Evolutionary conservation across 1,140 invertebrate species (phyloP), one percentile per base, ranked within the genome.

Genomic region (Drosophila sp.): DNA sequence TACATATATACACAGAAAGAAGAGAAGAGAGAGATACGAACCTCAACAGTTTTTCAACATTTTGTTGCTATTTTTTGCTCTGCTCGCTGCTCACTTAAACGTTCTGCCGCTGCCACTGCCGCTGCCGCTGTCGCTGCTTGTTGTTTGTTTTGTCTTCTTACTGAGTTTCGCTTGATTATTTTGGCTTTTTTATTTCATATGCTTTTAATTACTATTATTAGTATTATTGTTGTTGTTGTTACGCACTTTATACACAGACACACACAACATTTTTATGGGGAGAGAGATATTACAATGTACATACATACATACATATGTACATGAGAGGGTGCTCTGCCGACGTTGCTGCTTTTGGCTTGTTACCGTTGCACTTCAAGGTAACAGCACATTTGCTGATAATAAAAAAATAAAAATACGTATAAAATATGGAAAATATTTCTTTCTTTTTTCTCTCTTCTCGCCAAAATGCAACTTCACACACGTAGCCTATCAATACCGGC

Each of bases 1-100:
- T 17, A 61, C 57, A 65, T 35, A 62, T 38, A 75, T 54, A 65
- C 38, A 72, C 27, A 79, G 60, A 75, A 57, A 56, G 47, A 65
- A 47, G 44, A 47, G 23, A 38, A 27, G 44, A 50, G 44, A 50
- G 44, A 50, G 44, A 71, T 70, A 89, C 77, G 63, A 75, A 87
- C 84, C 80, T 87, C 80, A 87, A 80, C 76, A 87, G 80, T 84
- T 87, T 87, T 89, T 89, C 73, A 74, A 80, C 84, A 87, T 87
- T 89, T 84, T 87, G 80, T 74, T 83, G 77, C 73, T 89, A 80
- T 89, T 87, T 47, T 89, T 75, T 64, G 70, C 75, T 75, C 65
- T 47, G 68, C 44, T 66, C 61, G 69, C 32, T 41, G 58, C 62
- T 57, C 33, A 57, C 64, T 66, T 66, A 56, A 57, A 57, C 50